Evolutionary conservation across 1,140 invertebrate species (phyloP), one percentile per base, ranked within the genome.

Genomic region (Euwallacea similis): DNA sequence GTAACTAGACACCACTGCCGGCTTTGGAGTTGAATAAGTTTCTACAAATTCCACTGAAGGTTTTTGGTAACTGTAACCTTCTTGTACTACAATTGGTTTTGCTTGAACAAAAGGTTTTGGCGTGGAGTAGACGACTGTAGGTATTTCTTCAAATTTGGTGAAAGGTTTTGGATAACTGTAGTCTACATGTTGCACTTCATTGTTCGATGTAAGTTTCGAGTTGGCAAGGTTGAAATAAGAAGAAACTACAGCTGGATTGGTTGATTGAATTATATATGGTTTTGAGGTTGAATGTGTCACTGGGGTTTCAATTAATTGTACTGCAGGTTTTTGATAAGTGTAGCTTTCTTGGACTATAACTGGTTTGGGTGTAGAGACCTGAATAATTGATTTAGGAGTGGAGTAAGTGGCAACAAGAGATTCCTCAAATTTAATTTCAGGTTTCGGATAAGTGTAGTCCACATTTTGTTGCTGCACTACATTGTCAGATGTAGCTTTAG

Each of bases 271-370:
- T 10, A 11, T 7, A 11, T 50, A 10, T 50, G 47, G 13, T n/a
- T 69, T 53, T 21, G 16, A 2, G 4, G 21, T 56, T 6, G 15
- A 47, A 64, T 16, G 4, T 50, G 33, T 11, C 11, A 64, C 62
- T 13, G 82, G 71, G 47, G 79, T 78, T 63, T 83, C 81, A 71
- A 81, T 79, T 67, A 84, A 84, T 56, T 79, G 75, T 16, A 83
- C 77, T 50, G 67, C 78, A 11, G 85, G 84, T 76, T 82, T 83
- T 0, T 80, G 78, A 62, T 84, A 84, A 43, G 79, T 77, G 65
- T 85, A 85, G 15, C 83, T 82, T 15, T 76, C 74, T 53, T 55
- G 65, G 4, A 33, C 21, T 33, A 33, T 33, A 33, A 33, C 21
- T 10, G 73, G 58, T 42, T 50, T 56, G 11, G 54, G 11, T 10